Evolutionary conservation across 2,113 vertebrate species (phyloP).

Genomic region (Uropsilus gracilis): DNA sequence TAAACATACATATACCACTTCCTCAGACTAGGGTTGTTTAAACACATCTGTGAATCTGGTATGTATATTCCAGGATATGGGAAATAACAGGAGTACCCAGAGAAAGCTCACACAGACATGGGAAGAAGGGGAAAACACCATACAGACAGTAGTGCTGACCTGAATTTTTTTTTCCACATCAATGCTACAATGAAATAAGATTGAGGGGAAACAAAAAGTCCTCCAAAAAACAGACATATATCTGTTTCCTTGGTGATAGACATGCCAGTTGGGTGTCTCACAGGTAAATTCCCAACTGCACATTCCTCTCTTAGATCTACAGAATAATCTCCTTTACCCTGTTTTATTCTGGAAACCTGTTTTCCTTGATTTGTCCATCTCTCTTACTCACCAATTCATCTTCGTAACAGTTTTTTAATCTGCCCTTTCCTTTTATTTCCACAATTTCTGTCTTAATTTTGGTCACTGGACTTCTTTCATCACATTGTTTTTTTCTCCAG

Average conservation of each 20-base stretch:
- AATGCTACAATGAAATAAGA: not conserved
- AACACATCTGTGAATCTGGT: too few species aligned
- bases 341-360: not conserved
- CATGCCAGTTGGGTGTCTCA: fast-evolving
- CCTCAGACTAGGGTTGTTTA: too few species aligned
- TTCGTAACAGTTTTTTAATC: too few species aligned
- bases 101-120: not conserved
- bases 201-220: too few species aligned
- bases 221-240: too few species aligned
- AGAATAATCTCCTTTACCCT: not conserved
- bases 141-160: not conserved
- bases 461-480: not conserved
- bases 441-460: not conserved
- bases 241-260: too few species aligned
- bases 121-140: not conserved
- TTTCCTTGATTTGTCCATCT: not conserved
- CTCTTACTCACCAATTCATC: not conserved
- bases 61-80: too few species aligned
- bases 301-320: not conserved
- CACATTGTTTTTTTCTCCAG: not conserved
- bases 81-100: not conserved
- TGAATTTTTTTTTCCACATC: not conserved
- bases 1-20: too few species aligned
- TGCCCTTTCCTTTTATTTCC: not conserved
- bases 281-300: not conserved